Evolutionary conservation across 2,888 invertebrate species (phyloP), one percentile per base, ranked within the genome.

Genomic region (Polyommatus iphigenia): DNA sequence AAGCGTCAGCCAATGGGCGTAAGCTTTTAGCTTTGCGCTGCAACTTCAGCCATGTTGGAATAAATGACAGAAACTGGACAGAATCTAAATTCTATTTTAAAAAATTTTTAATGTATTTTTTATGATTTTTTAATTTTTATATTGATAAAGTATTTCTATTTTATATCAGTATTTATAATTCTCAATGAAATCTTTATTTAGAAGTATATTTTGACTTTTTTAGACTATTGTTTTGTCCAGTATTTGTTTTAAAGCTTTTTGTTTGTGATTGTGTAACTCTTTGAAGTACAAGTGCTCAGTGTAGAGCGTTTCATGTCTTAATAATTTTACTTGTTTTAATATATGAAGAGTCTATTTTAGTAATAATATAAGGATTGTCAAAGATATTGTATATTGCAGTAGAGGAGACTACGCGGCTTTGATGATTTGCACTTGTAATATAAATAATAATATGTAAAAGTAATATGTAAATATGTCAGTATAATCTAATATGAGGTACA

Each of bases 301-400:
- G 24, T 20, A 54, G 75, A 75, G 75, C 75, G 54, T 75, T 75
- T 41, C 54, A 75, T 54, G 15, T 50, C 24, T 46, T 73, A 46
- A 73, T 46, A 41, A 50, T 29, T 46, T 46, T 50, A 46, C 41
- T 75, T 75, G 75, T 75, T 75, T 75, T 75, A 75, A 29, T 75
- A 75, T 73, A 73, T 54, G 32, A 75, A 75, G 75, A 75, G 75
- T 75, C 75, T 75, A 75, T 75, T 75, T 75, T 75, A 75, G 75
- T 75, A 18, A 75, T 50, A 46, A 75, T 54, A 6, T 75, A 75
- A 75, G 75, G 2, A 54, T 50, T 75, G 46, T 75, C 75, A 75
- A 75, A 75, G 75, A 75, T 75, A 73, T 73, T 72, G 46, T 75
- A 75, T 75, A 75, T 71, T 32, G 32, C 29, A 46, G 75, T 75